Evolutionary conservation across 2,113 vertebrate genomes (phyloP).

Genomic region (Larimichthys crocea): DNA sequence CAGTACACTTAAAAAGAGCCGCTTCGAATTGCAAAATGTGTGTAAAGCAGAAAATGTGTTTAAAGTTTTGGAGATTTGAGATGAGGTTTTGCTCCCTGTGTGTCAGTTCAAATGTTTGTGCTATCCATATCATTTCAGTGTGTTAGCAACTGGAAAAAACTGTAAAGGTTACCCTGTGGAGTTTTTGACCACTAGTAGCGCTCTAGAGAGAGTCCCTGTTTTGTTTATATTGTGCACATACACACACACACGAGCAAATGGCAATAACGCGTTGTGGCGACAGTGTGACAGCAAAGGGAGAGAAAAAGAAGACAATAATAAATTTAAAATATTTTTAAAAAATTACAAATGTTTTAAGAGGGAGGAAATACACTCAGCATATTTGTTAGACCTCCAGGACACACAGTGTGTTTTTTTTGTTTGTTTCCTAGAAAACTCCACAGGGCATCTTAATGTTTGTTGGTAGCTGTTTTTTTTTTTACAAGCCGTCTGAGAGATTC

Average conservation of each 20-base stretch:
- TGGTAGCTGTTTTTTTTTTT: not conserved
- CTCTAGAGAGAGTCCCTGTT: too few species aligned
- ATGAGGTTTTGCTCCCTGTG: too few species aligned
- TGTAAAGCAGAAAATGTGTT: too few species aligned
- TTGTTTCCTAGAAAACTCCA: not conserved
- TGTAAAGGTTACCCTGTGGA: too few species aligned
- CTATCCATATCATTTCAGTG: too few species aligned
- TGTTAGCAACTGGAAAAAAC: too few species aligned
- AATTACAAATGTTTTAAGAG: not conserved
- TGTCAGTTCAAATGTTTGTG: too few species aligned
- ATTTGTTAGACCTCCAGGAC: not conserved
- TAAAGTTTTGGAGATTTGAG: too few species aligned
- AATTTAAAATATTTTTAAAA: not conserved
- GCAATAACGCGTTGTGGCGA: not conserved
- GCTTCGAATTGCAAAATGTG: too few species aligned
- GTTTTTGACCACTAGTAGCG: too few species aligned
- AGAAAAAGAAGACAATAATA: too few species aligned
- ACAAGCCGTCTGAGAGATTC: not conserved
- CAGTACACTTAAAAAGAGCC: too few species aligned
- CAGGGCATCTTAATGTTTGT: not conserved
- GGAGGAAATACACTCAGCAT: not conserved
- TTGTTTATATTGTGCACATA: not conserved
- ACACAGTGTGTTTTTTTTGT: not conserved
- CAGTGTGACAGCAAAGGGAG: not conserved
- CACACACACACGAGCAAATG: not conserved